A percentile compares a stretch with the other conserved stretches of the same genome.
Evolutionary conservation across 2,888 invertebrate genomes (phyloP).

Genomic region (Nudaria mundana): DNA sequence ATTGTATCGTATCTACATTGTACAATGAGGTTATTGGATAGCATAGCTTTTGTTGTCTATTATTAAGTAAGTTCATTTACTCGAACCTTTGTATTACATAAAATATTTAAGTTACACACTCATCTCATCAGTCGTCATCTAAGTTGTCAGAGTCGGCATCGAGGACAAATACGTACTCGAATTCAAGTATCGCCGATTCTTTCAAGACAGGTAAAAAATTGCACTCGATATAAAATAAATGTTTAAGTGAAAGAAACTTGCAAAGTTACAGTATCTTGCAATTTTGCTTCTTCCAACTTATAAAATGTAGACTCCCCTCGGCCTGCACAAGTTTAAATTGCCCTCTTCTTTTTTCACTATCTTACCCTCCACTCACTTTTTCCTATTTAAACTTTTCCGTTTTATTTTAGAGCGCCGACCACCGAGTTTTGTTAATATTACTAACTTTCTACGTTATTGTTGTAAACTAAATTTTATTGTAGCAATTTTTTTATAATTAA

Average conservation of each 20-base stretch:
- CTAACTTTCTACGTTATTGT: constrained; percentile 34
- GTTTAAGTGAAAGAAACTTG: constrained; percentile 35
- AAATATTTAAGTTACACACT: too few relatives aligned
- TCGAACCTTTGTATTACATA: too few relatives aligned
- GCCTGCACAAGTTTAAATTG: constrained; percentile 71
- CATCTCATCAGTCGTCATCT: too few relatives aligned
- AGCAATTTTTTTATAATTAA: too few relatives aligned
- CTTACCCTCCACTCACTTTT: constrained; percentile 70
- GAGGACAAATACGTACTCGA: too few relatives aligned
- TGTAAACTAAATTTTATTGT: constrained; percentile 10
- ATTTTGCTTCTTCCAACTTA: constrained; percentile 65
- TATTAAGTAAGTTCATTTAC: background rate
- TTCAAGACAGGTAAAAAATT: too few relatives aligned
- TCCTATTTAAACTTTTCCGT: constrained; percentile 77
- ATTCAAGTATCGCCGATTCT: too few relatives aligned
- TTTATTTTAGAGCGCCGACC: constrained; percentile 65
- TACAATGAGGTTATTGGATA: constrained; percentile 10
- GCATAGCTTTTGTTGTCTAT: constrained; percentile 5
- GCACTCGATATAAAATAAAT: background rate
- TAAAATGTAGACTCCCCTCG: constrained; percentile 61
- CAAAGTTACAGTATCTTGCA: constrained; percentile 57
- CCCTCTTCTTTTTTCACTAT: constrained; percentile 74
- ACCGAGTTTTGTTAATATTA: constrained; percentile 40
- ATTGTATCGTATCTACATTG: constrained; percentile 33
- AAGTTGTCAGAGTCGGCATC: too few relatives aligned